Base-by-base conservation (phyloP, 2,888 invertebrate species). In the Rotaria socialis region DNA sequence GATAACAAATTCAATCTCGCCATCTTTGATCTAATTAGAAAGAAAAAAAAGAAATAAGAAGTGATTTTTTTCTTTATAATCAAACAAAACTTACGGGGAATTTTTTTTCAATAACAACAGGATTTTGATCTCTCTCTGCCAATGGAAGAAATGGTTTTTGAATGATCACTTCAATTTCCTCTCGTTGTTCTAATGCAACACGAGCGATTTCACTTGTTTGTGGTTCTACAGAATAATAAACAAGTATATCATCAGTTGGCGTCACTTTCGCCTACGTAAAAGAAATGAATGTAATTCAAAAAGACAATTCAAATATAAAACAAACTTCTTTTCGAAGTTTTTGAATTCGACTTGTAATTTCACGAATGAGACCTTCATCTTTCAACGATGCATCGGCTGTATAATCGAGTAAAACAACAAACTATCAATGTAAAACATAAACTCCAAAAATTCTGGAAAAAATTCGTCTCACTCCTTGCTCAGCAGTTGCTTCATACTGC, bases 341-440 rank as follows among this genome's bases (percentile, higher is more conserved):
- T 91, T 99, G 99, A 55, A 99, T 93, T 86, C 98, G 94, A 90
- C 98, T 99, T 87, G 97, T 95, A 47, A 98, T 94, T 92, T 99
- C 99, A 87, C 98, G 93, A 0, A 97, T 95, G 47, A 95, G 93
- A 16, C 99, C 99, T 92, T 99, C 98, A 90, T 97, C 95, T 88
- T 95, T 93, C 94, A 97, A 94, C 50, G 94, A 94, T 89, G 95
- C 94, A 90, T 96, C 96, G 3, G 95, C 95, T 0, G 94, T 94
- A 86, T 96, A 94, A 90, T 98, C 95, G 88, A 99, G 92, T 86
- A 99, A 92, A 85, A 99, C 94, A 85, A 99, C 67, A 47, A 84
- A 55, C 52, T 55, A 55, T 27, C 8, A 35, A 84, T 19, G 50
- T 27, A 1, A 84, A 52, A 84, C 16, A 84, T 8, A 47, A n/a